These are phyloP conservation scores for Anarsia innoxiella DNA, from an alignment of 2,888 invertebrate species.

Conservation along the genomic window DNA sequence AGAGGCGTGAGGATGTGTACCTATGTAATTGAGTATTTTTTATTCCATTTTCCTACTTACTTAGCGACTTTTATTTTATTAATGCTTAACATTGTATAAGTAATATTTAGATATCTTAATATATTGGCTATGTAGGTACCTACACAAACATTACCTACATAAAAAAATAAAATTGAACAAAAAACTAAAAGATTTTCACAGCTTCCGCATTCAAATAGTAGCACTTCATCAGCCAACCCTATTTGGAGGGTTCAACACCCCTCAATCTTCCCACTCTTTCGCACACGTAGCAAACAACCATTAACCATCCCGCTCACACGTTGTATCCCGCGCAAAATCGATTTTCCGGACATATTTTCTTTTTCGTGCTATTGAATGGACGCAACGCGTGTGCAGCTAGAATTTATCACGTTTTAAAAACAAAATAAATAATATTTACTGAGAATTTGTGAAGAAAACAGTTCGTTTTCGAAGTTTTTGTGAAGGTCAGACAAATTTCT, in stretches of 20 bases:
- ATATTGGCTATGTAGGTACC: too few relatives aligned
- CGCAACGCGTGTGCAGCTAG: slow-evolving; percentile 4
- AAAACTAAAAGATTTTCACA: too few relatives aligned
- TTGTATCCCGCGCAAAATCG: slow-evolving; percentile 34
- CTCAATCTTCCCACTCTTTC: slow-evolving; percentile 18
- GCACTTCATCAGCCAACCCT: slow-evolving; percentile 29
- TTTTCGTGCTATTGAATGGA: slow-evolving; percentile 13
- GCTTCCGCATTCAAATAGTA: too few relatives aligned
- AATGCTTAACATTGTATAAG: too few relatives aligned
- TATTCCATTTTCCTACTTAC: too few relatives aligned
- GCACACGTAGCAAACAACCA: slow-evolving; percentile 18
- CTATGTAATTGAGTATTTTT: too few relatives aligned
- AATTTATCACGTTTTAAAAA: background rate
- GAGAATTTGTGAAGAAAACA: background rate
- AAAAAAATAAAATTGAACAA: too few relatives aligned
- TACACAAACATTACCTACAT: too few relatives aligned
- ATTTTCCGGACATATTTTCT: slow-evolving; percentile 31
- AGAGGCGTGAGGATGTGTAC: too few relatives aligned
- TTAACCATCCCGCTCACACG: slow-evolving; percentile 16
- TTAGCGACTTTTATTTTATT: too few relatives aligned
- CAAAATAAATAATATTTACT: background rate
- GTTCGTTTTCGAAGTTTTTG: background rate
- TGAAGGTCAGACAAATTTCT: background rate
- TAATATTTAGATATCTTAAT: too few relatives aligned
- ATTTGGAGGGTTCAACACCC: slow-evolving; percentile 35